Evolutionary conservation across 1,140 invertebrate species (phyloP).

Genomic region (Meteorus sp.): DNA sequence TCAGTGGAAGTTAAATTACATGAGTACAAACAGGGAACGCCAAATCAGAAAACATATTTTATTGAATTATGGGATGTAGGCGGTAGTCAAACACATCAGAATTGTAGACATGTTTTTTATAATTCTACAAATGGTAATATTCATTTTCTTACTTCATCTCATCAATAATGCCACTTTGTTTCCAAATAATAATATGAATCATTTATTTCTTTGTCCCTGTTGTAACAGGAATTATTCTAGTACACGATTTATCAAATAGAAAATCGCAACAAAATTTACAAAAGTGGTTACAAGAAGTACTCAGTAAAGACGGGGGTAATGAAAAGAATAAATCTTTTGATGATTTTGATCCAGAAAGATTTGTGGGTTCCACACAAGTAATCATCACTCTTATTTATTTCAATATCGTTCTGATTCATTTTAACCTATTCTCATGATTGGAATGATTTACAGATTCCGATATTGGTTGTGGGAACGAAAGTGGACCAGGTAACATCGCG

Average conservation of each 20-base stretch:
- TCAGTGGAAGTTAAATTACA: conserved; percentile 95
- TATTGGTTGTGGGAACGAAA: conserved; percentile 93
- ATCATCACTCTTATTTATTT: conserved; percentile 24
- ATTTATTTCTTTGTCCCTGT: conserved; percentile 46
- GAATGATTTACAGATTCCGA: conserved; percentile 72
- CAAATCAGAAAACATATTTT: conserved; percentile 88
- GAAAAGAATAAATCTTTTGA: conserved; percentile 57
- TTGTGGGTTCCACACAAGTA: conserved; percentile 78
- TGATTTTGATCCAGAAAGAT: conserved; percentile 89
- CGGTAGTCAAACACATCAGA: conserved; percentile 88
- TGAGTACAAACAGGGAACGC: conserved; percentile 92
- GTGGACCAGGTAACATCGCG: conserved; percentile 79
- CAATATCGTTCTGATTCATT: neutral
- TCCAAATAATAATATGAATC: conserved; percentile 26
- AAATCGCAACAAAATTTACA: conserved; percentile 93
- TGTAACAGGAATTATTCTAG: conserved; percentile 89
- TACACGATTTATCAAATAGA: conserved; percentile 94
- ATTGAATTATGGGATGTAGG: conserved; percentile 96
- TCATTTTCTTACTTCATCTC: conserved; percentile 26
- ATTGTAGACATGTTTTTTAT: conserved; percentile 91
- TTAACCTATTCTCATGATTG: conserved; percentile 1
- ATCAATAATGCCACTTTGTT: conserved; percentile 1
- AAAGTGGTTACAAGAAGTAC: conserved; percentile 90
- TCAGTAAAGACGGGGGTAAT: conserved; percentile 73
- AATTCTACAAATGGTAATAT: conserved; percentile 83